Conservation (phyloP, 1,140 invertebrate species). For the Trichonephila clavata region DNA sequence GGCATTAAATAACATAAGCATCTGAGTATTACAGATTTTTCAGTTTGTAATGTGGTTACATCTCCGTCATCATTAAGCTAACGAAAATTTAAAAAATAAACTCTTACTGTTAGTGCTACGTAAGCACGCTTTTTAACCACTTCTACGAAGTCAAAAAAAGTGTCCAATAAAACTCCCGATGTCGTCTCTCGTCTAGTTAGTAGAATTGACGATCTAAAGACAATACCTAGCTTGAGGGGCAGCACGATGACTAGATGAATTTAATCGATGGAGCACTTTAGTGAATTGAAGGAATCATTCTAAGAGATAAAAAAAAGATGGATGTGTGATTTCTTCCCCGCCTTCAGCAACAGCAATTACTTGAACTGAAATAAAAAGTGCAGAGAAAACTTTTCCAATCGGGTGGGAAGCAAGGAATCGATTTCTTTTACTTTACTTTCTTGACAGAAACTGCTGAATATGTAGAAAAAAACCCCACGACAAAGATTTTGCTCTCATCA, state of each 20-base stretch:
- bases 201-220: background rate
- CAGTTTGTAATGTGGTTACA: too few relatives aligned
- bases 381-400: background rate
- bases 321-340: slow-evolving; percentile 16
- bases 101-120: too few relatives aligned
- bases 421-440: background rate
- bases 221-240: background rate
- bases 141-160: background rate
- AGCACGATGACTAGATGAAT: background rate
- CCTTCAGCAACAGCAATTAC: slow-evolving; percentile 33
- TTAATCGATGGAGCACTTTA: slow-evolving; percentile 32
- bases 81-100: too few relatives aligned
- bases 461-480: slow-evolving; percentile 14
- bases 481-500: slow-evolving; percentile 27
- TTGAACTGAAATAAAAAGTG: background rate
- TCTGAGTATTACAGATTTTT: too few relatives aligned
- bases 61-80: too few relatives aligned
- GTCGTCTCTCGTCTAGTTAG: background rate
- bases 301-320: slow-evolving; percentile 14
- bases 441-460: slow-evolving; percentile 17
- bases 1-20: too few relatives aligned
- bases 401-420: background rate
- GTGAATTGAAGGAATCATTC: slow-evolving; percentile 31
- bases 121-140: too few relatives aligned
- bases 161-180: background rate